Conservation (phyloP, 2,888 invertebrate species). For the Blastobasis adustella region DNA sequence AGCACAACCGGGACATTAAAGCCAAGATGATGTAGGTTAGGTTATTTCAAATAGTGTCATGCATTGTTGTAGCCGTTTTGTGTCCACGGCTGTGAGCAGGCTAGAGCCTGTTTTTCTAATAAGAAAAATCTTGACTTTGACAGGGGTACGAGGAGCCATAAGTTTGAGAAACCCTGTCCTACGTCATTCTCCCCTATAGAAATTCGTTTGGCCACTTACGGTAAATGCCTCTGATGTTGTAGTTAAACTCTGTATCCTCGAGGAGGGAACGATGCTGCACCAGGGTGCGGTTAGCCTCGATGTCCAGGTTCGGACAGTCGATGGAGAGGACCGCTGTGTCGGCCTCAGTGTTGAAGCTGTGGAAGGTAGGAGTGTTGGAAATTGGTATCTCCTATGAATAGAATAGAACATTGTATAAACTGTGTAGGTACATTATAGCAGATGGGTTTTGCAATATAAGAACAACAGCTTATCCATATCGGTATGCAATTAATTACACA, state of each 20-base stretch:
- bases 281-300: conserved; percentile 38
- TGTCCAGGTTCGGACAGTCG: conserved; percentile 36
- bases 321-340: conserved; percentile 31
- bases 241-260: conserved; percentile 35
- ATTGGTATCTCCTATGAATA: neutral
- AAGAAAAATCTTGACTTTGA: too few species aligned
- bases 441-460: neutral
- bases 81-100: too few species aligned
- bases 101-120: too few species aligned
- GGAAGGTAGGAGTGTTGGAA: neutral
- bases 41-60: too few species aligned
- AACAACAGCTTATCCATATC: neutral
- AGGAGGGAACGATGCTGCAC: conserved; percentile 36
- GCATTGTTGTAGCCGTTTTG: too few species aligned
- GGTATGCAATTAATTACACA: neutral
- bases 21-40: too few species aligned
- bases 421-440: neutral
- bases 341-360: conserved; percentile 31
- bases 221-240: conserved; percentile 34
- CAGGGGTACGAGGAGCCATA: too few species aligned
- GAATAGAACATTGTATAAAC: neutral
- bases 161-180: too few species aligned
- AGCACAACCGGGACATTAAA: too few species aligned
- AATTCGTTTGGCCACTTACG: conserved; percentile 32
- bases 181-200: too few species aligned